Evolutionary conservation across 1,140 invertebrate species (phyloP), one percentile per base, ranked within the genome.

Genomic region (Formica selysi): DNA sequence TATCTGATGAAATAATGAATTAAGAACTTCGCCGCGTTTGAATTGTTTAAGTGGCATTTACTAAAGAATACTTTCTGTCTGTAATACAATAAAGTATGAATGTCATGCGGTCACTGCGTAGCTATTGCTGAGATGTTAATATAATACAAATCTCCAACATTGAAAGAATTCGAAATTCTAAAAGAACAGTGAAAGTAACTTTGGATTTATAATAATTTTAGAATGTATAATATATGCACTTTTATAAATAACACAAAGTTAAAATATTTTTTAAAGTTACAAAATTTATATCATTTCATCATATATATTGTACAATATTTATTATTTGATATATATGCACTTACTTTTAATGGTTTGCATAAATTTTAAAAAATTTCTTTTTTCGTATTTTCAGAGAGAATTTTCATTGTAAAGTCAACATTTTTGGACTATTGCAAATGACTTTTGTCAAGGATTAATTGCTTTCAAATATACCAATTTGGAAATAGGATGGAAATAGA

Each of bases 361-460:
- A 65, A 64, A 64, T 64, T 64, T 29, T 16, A 64, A 64, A 64
- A 36, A 65, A 51, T 29, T 76, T 61, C 1, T 59, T 76, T 57
- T 13, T 59, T 13, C 10, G 19, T n/a, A 29, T 76, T 61, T 41
- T 61, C 1, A 13, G 3, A 11, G 11, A 22, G n/a, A 78, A 6
- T 44, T 65, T 78, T 78, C 8, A 79, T 3, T 16, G 22, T 19
- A 19, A 16, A n/a, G 8, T 67, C 19, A 65, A 36, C 29, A 78
- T 51, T 51, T 71, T 54, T 1, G 8, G n/a, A 44, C 22, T 5
- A 29, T 48, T 65, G n/a, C 41, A 64, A 65, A 48, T 44, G n/a
- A 78, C 29, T 80, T 80, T 80, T 57, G 64, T 51, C 41, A 32
- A 19, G 44, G 26, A 80, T 80, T 80, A 80, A 80, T 80, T 68